Base-by-base conservation (phyloP, 2,113 vertebrate genomes). In the Cyanoderma ruficeps region DNA sequence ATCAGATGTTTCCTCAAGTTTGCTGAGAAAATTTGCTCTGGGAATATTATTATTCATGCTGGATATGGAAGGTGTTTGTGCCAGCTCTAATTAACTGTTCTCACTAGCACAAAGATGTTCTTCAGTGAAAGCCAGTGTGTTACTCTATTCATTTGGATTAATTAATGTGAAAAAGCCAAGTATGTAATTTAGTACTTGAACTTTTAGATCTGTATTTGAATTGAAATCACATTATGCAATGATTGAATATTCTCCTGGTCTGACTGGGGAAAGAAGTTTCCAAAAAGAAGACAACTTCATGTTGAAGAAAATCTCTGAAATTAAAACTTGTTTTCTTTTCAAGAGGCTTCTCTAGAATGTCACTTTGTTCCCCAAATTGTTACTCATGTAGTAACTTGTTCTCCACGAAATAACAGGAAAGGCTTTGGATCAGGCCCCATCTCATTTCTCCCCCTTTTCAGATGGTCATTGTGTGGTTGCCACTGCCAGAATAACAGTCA, bases 121-220 rank as follows among this genome's bases (percentile, higher is more conserved):
- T 92, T 47, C 60, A 47, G 46, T 86, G 55, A 79, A 93, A 93
- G 68, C 67, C 35, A 67, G 69, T 67, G 76, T 4, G 3, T 89
- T 93, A 70, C 46, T 89, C 79, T 81, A 25, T 77, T 89, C 42
- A 74, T 93, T 94, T 92, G 56, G 76, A 87, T 86, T 89, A 93
- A 94, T 89, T 95, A 86, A 81, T 55, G 16, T 83, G 68, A 92
- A 90, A 93, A 95, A 68, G 64, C 88, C 64, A 64, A 91, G 77
- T 75, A 33, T 60, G 37, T 87, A 70, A 93, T 89, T 94, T 93
- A 0, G 18, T 88, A 86, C 75, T 88, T 80, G 82, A 93, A 83
- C 76, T 88, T 93, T 76, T 30, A 72, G 67, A 61, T 94, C 67
- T 83, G 17, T 88, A 50, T 92, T 86, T 69, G 70, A 94, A 56